These are phyloP conservation scores for Drosophila robusta DNA, from an alignment of 2,888 invertebrate species.

Conservation along the genomic window DNA sequence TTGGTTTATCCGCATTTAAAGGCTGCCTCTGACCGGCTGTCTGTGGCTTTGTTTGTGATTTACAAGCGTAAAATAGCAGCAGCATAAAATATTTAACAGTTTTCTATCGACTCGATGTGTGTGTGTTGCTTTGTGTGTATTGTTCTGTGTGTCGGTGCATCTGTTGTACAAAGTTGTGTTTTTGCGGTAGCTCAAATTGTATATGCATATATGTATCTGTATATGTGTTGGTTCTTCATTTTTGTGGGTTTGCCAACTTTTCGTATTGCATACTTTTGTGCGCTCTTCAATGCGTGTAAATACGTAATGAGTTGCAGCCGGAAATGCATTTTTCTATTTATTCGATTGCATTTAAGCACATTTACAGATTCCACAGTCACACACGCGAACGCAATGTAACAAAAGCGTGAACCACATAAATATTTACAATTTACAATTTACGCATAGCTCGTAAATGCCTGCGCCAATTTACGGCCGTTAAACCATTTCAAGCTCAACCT, in stretches of 20 bases:
- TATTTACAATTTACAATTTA: conserved; percentile 51
- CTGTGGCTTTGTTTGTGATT: conserved; percentile 72
- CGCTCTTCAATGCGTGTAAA: conserved; percentile 42
- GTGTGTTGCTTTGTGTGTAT: conserved; percentile 25
- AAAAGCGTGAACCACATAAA: conserved; percentile 48
- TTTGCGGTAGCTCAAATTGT: conserved; percentile 52
- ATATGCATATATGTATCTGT: conserved; percentile 13
- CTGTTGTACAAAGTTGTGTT: conserved; percentile 39
- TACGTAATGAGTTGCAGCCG: conserved; percentile 60
- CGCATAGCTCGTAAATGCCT: conserved; percentile 31
- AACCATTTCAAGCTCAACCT: conserved; percentile 37
- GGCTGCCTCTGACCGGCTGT: conserved; percentile 42
- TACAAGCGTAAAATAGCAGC: conserved; percentile 77
- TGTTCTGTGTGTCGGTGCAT: conserved; percentile 7
- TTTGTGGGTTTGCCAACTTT: conserved; percentile 50
- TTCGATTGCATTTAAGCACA: conserved; percentile 42
- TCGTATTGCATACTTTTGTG: conserved; percentile 39
- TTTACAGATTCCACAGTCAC: conserved; percentile 34
- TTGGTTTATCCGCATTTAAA: conserved; percentile 49
- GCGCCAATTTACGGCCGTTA: conserved; percentile 33
- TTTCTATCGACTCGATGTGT: conserved; percentile 50
- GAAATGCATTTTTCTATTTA: conserved; percentile 48
- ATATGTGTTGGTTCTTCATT: conserved; percentile 26
- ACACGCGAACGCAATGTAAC: conserved; percentile 18
- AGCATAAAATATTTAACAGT: conserved; percentile 71